Evolutionary conservation across 2,888 invertebrate genomes (phyloP), one percentile per base, ranked within the genome.

Genomic region (Epinotia brunnichana): DNA sequence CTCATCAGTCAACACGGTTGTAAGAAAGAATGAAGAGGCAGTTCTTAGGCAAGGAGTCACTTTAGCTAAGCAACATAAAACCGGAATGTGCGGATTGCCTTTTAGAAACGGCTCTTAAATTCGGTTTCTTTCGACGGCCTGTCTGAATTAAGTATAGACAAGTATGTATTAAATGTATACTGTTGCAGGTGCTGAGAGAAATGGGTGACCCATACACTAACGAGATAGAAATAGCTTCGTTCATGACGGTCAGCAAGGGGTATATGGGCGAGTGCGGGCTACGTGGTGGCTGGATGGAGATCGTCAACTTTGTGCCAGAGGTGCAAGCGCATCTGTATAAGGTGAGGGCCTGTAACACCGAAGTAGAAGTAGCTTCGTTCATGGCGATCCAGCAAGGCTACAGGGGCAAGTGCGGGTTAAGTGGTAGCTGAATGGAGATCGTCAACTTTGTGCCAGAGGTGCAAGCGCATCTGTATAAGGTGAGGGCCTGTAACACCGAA

Each of bases 231-330:
- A 90, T 99, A 82, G 98, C 97, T 13, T 99, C 99, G 69, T 99
- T 98, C 93, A 97, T 99, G 97, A 98, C 99, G 0, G 96, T 97
- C 69, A 98, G 98, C 39, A 99, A 99, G 94, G 99, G 97, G n/a
- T 98, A 96, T 89, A 96, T 97, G 95, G 97, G 96, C 73, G 99
- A 99, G 90, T 99, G 99, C 89, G 99, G 99, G 66, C 95, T 98
- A 78, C 95, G 99, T 75, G 99, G 99, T 60, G 99, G 99, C 17
- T 99, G 99, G 91, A 95, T 96, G 83, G 99, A 99, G 94, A 95
- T 99, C 4, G 87, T 97, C 48, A 99, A 99, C 88, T 87, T 99
- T 87, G 96, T 97, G 76, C 95, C 97, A 0, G 93, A 94, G 17
- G 99, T 95, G 17, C 96, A 96, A 90, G 86, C 85, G 2, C 77